Conservation (phyloP, 2,113 vertebrate species). For the Phylloscopus trochiloides region DNA sequence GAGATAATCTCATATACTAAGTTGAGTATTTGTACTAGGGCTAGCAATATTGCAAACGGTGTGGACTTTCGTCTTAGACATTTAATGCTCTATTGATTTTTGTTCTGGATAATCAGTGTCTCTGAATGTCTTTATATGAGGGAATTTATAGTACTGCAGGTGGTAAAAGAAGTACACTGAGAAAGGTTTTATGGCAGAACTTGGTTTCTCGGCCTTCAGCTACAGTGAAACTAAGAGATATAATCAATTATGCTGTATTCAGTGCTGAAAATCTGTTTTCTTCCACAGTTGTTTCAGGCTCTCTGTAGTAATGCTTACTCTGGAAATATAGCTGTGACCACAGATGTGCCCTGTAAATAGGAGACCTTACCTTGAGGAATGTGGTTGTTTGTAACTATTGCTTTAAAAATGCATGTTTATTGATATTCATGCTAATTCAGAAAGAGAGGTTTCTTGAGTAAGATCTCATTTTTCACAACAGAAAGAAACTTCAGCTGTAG, state of each 20-base stretch:
- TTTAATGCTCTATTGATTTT: neutral
- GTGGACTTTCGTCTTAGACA: neutral
- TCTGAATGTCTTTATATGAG: neutral
- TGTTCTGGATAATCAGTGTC: neutral
- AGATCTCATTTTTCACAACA: neutral
- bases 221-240: neutral
- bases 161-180: neutral
- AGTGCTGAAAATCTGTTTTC: neutral
- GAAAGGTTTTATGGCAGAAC: neutral
- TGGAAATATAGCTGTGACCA: neutral
- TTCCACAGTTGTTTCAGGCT: neutral
- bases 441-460: neutral
- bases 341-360: neutral
- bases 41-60: neutral
- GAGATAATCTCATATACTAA: neutral
- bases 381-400: neutral
- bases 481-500: neutral
- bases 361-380: neutral
- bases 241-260: neutral
- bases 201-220: neutral
- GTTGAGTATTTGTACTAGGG: neutral
- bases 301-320: neutral
- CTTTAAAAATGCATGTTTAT: neutral
- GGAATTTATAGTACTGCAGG: neutral
- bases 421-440: neutral